Evolutionary conservation across 2,888 invertebrate genomes (phyloP), one percentile per base, ranked within the genome.

Genomic region (Campoplex nolae): DNA sequence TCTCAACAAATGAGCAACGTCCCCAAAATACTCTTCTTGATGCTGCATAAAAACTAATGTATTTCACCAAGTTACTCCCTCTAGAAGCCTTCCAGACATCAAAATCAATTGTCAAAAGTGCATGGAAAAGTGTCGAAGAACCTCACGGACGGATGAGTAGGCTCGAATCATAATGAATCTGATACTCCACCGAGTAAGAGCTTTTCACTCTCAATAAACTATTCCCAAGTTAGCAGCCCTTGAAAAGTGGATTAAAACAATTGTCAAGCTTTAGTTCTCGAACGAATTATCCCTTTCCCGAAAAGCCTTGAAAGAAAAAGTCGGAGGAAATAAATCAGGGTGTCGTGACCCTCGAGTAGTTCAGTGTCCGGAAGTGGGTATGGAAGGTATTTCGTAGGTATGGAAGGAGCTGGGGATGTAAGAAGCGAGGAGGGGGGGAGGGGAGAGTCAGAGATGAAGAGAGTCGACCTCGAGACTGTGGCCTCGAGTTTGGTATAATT

Each of bases 401-500:
- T 28, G 28, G 45, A 38, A 38, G 38, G 38, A 38, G 67, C 51
- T 8, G 23, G 54, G 51, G 28, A 28, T 65, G 35, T n/a, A 9
- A 65, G 45, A 51, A 16, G 3, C 16, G 9, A 18, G 58, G 38
- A 0, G n/a, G 73, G 54, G 67, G 54, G 38, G 23, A 67, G 54
- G 67, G 54, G 38, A 23, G 9, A 54, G 54, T 74, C 56, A 71
- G 67, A 54, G 71, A 45, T 62, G 82, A 82, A 70, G 9, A 65
- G 67, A 48, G 7, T 54, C 76, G 87, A 79, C 87, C 87, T 84
- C 79, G 87, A 82, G 71, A 35, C 67, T 42, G 67, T 16, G 74
- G 70, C 70, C 74, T 79, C 56, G 82, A 70, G 73, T 23, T 56
- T 48, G 70, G 35, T 51, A 65, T 84, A 87, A 87, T 87, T 87